Conservation (phyloP, 2,113 vertebrate species). For the Hippocampus zosterae region DNA sequence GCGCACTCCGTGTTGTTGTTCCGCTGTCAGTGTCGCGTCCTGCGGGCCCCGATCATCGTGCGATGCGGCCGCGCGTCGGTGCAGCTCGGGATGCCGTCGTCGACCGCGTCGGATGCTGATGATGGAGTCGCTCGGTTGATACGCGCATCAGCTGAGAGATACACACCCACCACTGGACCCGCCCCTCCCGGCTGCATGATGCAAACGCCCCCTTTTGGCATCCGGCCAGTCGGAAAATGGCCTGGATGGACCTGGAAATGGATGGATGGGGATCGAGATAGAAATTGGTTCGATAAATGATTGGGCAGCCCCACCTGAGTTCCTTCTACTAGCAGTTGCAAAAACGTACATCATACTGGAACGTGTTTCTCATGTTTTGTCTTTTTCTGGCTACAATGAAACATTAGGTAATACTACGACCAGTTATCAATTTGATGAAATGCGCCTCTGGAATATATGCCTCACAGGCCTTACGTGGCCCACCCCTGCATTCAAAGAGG, state of each 20-base stretch:
- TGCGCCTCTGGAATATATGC: background rate
- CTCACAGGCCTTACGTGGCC: background rate
- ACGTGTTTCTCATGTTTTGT: no score
- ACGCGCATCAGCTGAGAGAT: constrained; percentile 73
- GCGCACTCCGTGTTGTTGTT: constrained; percentile 47
- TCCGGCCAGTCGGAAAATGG: constrained; percentile 42
- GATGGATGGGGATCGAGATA: background rate
- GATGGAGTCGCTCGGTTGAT: constrained; percentile 70
- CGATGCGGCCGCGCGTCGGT: constrained; percentile 40
- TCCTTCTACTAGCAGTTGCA: background rate
- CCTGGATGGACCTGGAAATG: constrained; percentile 6
- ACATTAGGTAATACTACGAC: background rate
- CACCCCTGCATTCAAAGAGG: background rate
- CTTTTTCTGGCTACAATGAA: no score
- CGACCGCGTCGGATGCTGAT: constrained; percentile 72
- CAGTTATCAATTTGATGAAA: background rate
- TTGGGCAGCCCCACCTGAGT: background rate
- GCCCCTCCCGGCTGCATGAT: constrained; percentile 56
- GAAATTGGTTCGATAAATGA: background rate
- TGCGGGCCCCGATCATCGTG: constrained; percentile 26
- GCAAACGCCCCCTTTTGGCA: constrained; percentile 65
- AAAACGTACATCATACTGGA: background rate
- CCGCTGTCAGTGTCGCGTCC: constrained; percentile 40
- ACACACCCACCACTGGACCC: constrained; percentile 70
- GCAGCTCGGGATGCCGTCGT: constrained; percentile 52